Base-by-base conservation (phyloP, 1,140 invertebrate genomes). In the Sminthurides bifidus region DNA sequence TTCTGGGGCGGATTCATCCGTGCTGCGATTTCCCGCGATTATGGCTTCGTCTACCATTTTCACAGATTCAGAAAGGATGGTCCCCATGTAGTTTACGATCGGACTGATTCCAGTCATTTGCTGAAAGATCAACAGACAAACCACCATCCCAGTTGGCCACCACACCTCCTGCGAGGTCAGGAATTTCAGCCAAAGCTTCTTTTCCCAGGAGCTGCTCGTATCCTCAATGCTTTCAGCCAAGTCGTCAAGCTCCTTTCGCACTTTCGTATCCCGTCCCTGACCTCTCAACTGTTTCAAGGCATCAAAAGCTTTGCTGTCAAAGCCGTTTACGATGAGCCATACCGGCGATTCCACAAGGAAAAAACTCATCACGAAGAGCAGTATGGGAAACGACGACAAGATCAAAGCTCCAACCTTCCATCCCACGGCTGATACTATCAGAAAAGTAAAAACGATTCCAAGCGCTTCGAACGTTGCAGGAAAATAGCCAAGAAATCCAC, bases 361-460 rank as follows among this genome's bases (percentile, higher is more conserved):
- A 41, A 79, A 72, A 54, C 75, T 75, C 24, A 29, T n/a, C 1
- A 78, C 51, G 19, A 80, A 69, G 0, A 79, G 74, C 17, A 79
- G 24, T 1, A 71, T 27, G 0, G 83, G 82, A 23, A 84, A 67
- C 23, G 81, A 67, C 21, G 75, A 74, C 31, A 77, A 78, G 19
- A 77, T 73, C 59, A 73, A 71, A 2, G 83, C 81, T 38, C 84
- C 81, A 14, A 68, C 67, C 31, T 79, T 66, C 83, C 83, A 86
- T 12, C 74, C 70, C 3, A 83, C 68, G 8, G 72, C 65, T 1
- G 76, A 76, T 1, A 83, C 82, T 2, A 84, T 67, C 3, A 73
- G 74, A 58, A 85, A 85, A 30, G 84, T 78, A n/a, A 83, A 67
- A 0, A 85, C 69, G 27, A 86, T 82, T n/a, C 83, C 83, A 5